These are phyloP conservation scores for Pseudomugil gertrudae DNA, from an alignment of 2,797 vertebrate species.

Conservation along the genomic window DNA sequence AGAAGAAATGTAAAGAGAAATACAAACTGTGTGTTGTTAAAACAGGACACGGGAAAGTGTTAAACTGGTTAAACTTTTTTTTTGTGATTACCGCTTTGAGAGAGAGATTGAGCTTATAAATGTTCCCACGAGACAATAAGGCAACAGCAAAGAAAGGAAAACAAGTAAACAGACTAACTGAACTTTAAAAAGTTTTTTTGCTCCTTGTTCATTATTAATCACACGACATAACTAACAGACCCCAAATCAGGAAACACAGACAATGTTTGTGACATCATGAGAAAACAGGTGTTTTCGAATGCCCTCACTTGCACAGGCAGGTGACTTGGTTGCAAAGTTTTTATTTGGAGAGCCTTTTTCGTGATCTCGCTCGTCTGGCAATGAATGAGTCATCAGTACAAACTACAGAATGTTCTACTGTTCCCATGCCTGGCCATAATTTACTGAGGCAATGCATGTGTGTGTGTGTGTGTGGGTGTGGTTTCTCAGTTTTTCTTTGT, in stretches of 20 bases:
- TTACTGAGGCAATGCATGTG: neutral
- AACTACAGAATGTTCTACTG: constrained; percentile 19
- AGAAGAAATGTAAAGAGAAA: neutral
- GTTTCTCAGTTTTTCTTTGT: neutral
- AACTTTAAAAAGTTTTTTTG: too few species aligned
- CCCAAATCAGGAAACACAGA: constrained; percentile 2
- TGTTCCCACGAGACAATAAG: neutral
- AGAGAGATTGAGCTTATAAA: neutral
- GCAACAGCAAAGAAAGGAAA: neutral
- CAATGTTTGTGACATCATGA: constrained; percentile 43
- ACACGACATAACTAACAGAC: constrained; percentile 7
- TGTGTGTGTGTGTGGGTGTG: constrained; percentile 7
- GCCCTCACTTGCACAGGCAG: constrained; percentile 3
- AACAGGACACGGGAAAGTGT: neutral
- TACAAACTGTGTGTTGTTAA: neutral
- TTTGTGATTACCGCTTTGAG: neutral
- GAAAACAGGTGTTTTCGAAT: constrained; percentile 39
- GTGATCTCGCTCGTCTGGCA: constrained; percentile 39
- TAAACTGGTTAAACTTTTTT: neutral
- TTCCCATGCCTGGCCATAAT: constrained; percentile 45
- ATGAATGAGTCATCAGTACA: constrained; percentile 59
- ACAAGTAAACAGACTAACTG: neutral
- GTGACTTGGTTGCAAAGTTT: constrained; percentile 42
- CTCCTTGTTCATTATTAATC: neutral
- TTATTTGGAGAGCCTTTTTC: constrained; percentile 43